A percentile compares a stretch with the other conserved stretches of the same genome.
phyloP scores from a whole-genome alignment of 2,888 invertebrate species.

The Coecobrya sp. region DNA sequence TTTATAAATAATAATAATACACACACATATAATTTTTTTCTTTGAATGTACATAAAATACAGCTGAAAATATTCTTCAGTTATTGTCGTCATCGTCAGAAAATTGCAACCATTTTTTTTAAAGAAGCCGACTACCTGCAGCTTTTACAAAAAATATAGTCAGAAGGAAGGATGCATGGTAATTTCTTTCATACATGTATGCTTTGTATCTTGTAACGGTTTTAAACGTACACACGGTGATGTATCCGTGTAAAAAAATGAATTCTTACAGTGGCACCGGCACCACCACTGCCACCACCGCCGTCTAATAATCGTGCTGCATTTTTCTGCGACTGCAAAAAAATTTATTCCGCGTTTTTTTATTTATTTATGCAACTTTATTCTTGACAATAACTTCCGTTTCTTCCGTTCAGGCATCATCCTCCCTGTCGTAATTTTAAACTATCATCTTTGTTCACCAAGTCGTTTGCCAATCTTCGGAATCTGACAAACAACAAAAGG shows the following conservation, averaged over 20 bases:
- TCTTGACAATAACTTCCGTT: slow-evolving; percentile 61
- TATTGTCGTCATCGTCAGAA: slow-evolving; percentile 1
- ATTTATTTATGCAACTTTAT: background rate
- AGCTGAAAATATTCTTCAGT: background rate
- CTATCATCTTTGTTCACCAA: background rate
- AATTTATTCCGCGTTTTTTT: slow-evolving; percentile 8
- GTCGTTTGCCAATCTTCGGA: slow-evolving; percentile 18
- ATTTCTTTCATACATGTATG: background rate
- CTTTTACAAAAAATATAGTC: background rate
- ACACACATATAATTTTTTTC: too few species aligned
- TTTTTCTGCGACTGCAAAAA: background rate
- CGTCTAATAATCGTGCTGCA: background rate
- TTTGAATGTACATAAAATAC: background rate
- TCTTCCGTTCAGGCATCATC: slow-evolving; percentile 11
- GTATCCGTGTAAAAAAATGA: background rate
- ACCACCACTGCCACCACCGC: background rate
- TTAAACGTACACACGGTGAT: background rate
- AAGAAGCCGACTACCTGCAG: background rate
- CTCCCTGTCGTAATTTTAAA: slow-evolving; percentile 5
- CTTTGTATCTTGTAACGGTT: background rate
- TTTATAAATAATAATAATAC: too few species aligned
- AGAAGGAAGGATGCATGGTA: background rate
- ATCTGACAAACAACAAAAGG: slow-evolving; percentile 38
- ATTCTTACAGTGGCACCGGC: background rate
- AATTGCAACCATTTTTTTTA: background rate